These are phyloP conservation scores for Ectobius pallidus DNA, from an alignment of 2,888 invertebrate genomes.

Conservation along the genomic window DNA sequence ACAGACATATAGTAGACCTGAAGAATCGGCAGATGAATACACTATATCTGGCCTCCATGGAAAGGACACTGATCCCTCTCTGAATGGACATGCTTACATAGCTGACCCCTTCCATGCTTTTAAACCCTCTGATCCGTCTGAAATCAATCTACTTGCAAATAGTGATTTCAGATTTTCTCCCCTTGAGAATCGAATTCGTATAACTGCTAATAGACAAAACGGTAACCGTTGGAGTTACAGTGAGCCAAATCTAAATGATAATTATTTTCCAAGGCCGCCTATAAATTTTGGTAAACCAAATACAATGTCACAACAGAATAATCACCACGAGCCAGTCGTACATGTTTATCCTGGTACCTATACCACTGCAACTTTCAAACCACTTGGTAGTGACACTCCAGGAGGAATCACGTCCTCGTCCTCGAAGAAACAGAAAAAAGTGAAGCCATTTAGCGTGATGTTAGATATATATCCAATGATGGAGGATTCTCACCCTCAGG, in stretches of 20 bases:
- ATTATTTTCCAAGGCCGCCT: constrained; percentile 48
- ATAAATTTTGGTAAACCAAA: constrained; percentile 40
- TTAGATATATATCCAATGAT: constrained; percentile 67
- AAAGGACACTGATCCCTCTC: constrained; percentile 42
- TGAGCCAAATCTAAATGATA: constrained; percentile 42
- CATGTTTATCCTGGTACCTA: constrained; percentile 25
- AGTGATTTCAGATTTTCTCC: constrained; percentile 21
- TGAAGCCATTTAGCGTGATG: constrained; percentile 67
- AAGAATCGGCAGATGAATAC: background rate
- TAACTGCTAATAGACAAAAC: background rate
- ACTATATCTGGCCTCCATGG: background rate
- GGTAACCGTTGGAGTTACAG: background rate
- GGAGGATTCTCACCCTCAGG: constrained; percentile 46
- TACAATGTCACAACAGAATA: background rate
- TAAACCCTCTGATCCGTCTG: constrained; percentile 59
- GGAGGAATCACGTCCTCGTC: too few relatives aligned
- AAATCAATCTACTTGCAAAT: constrained; percentile 70
- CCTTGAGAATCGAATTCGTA: background rate
- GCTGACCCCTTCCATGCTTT: constrained; percentile 71
- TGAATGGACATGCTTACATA: constrained; percentile 50
- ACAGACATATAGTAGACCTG: background rate
- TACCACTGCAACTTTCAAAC: constrained; percentile 38
- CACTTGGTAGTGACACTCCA: constrained; percentile 32
- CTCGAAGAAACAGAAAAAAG: constrained; percentile 44
- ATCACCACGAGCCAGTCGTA: background rate